Base-by-base conservation (phyloP, 2,888 invertebrate genomes). In the Lutraria lutraria region DNA sequence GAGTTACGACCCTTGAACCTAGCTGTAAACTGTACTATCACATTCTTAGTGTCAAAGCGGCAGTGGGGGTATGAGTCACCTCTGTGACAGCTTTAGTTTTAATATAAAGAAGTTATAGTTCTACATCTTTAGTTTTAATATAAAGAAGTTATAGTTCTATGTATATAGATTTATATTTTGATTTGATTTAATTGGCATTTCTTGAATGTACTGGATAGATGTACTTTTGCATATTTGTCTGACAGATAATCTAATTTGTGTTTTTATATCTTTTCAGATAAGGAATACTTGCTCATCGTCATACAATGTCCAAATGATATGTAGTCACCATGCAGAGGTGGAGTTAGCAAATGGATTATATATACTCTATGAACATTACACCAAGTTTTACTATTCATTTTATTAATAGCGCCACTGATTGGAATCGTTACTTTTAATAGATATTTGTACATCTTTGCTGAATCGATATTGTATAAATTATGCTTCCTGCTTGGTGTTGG, bases 251-350 rank as follows among this genome's bases (percentile, higher is more conserved):
- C 29, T 29, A 31, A 72, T 76, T 31, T 34, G 34, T 34, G 76
- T 76, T 72, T 76, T 68, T 84, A 29, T 90, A 3, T 79, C 52
- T 25, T 94, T 96, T 82, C 95, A 97, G 99, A 99, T 96, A 99
- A 98, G 97, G 99, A 99, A 93, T 99, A 99, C 96, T 98, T 99
- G 96, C 97, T 99, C 91, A 98, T 99, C 95, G 99, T 99, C 1
- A 98, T 99, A 72, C 99, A 99, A 86, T 83, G 16, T 56, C 91
- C 93, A 60, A 83, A 89, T 86, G 88, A 88, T 31, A 25, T 87
- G 76, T 53, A 86, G 63, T 12, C 4, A 68, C 25, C 19, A 56
- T 56, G 4, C 25, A 8, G 12, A n/a, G 25, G 3, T 25, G 6
- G n/a, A 68, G 63, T n/a, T 68, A 25, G 63, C 63, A 68, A n/a